phyloP scores from a whole-genome alignment of 2,888 invertebrate genomes.

The Thyatira batis region DNA sequence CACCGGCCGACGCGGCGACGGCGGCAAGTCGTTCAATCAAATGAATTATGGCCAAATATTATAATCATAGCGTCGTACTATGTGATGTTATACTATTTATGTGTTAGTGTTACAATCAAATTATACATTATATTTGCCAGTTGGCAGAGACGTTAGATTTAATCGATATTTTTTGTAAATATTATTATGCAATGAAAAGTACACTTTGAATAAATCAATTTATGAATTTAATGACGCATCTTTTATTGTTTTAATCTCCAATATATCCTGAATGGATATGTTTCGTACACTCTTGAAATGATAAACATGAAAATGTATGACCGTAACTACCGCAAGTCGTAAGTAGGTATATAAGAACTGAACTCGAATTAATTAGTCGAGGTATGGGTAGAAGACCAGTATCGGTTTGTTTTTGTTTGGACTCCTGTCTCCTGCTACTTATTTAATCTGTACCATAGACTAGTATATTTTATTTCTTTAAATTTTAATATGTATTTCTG shows the following conservation, averaged over 20 bases:
- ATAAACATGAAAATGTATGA: too few relatives aligned
- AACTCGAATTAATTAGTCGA: too few relatives aligned
- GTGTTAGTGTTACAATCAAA: slow-evolving; percentile 29
- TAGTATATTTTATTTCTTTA: too few relatives aligned
- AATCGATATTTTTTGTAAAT: slow-evolving; percentile 59
- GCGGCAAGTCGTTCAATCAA: neutral
- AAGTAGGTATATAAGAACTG: too few relatives aligned
- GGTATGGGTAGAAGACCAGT: too few relatives aligned
- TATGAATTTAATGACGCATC: slow-evolving; percentile 17
- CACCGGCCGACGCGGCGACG: neutral
- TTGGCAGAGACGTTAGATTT: slow-evolving; percentile 21
- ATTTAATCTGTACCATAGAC: too few relatives aligned
- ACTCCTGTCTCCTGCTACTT: too few relatives aligned
- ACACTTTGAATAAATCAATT: slow-evolving; percentile 58
- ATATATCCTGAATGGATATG: too few relatives aligned
- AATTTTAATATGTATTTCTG: too few relatives aligned
- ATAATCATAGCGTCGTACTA: slow-evolving; percentile 14
- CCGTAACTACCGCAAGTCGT: too few relatives aligned
- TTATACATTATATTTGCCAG: slow-evolving; percentile 11
- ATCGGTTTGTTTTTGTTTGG: too few relatives aligned
- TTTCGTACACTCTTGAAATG: too few relatives aligned
- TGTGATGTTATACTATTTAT: slow-evolving; percentile 48
- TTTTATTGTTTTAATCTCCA: neutral
- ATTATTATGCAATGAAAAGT: slow-evolving; percentile 50
- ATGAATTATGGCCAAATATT: slow-evolving; percentile 17